phyloP scores from a whole-genome alignment of 2,797 vertebrate genomes.

The Syngnathus acus region DNA sequence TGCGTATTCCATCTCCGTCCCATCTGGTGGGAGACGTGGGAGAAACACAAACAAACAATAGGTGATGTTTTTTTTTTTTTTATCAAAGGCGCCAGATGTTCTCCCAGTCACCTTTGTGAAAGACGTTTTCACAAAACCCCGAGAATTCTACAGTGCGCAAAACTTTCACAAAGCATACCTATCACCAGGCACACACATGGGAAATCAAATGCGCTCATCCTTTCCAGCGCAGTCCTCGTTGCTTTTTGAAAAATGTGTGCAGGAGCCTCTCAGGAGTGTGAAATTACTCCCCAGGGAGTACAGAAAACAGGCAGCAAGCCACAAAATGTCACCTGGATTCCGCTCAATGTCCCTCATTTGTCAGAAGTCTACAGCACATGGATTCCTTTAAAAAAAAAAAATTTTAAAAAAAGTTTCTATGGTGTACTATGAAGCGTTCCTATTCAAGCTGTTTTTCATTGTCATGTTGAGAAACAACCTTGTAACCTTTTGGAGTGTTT shows the following conservation, averaged over 20 bases:
- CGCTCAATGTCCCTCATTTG: constrained; percentile 52
- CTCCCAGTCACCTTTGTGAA: constrained; percentile 27
- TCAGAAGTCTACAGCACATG: constrained; percentile 34
- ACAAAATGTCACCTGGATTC: constrained; percentile 57
- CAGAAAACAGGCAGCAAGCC: constrained; percentile 60
- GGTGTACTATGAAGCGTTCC: constrained; percentile 35
- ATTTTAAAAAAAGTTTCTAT: constrained; percentile 12
- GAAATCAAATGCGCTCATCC: constrained; percentile 58
- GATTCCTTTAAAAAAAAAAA: background rate
- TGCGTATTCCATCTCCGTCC: constrained; percentile 19
- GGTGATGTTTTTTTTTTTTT: constrained; percentile 24
- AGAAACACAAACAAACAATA: constrained; percentile 27
- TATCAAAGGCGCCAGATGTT: constrained; percentile 28
- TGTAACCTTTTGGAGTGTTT: constrained; percentile 24
- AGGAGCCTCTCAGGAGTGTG: constrained; percentile 48
- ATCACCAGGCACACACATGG: constrained; percentile 49
- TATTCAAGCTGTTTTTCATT: constrained; percentile 28
- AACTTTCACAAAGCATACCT: constrained; percentile 44
- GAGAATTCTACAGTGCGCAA: constrained; percentile 37
- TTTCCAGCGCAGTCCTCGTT: constrained; percentile 51
- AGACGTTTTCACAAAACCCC: constrained; percentile 30
- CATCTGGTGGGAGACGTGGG: constrained; percentile 11
- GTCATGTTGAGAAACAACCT: constrained; percentile 36
- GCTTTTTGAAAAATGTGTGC: constrained; percentile 52
- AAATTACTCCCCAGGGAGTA: constrained; percentile 61